Conservation (phyloP, 2,113 vertebrate species). For the Cnemophilus loriae region DNA sequence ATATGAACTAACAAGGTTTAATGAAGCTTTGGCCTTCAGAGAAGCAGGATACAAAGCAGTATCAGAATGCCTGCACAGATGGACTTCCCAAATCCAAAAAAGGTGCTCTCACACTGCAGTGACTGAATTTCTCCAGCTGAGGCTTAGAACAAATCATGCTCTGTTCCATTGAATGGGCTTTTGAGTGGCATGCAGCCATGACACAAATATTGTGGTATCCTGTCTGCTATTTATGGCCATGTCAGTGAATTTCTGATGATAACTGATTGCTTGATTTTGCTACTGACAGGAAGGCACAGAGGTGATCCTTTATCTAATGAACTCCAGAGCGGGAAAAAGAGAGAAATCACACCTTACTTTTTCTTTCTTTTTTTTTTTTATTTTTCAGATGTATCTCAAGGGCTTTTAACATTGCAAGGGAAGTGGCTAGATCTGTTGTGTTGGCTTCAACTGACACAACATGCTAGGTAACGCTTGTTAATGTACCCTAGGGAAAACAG, state of each 20-base stretch:
- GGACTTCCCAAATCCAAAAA: not conserved
- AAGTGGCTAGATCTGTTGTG: not conserved
- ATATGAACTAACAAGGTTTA: not conserved
- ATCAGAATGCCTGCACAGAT: not conserved
- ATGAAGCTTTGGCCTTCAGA: not conserved
- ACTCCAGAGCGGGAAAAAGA: not conserved
- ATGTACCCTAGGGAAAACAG: not conserved
- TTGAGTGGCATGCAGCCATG: not conserved
- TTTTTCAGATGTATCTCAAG: accelerated
- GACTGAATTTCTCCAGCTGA: not conserved
- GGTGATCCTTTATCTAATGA: not conserved
- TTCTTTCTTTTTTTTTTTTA: accelerated
- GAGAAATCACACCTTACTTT: not conserved
- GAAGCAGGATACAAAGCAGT: not conserved
- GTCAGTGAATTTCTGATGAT: not conserved
- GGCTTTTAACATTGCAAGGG: not conserved
- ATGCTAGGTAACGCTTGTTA: accelerated
- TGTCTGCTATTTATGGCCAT: not conserved
- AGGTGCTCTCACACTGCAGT: not conserved
- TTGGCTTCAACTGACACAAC: not conserved
- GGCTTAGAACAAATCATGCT: not conserved
- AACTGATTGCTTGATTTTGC: not conserved
- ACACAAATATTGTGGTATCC: not conserved
- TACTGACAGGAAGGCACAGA: not conserved
- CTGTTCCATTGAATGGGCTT: not conserved